Percentiles rank a stretch among this genome's conserved stretches.
Evolutionary conservation across 2,888 invertebrate species (phyloP).

Genomic region (Idaea straminata): DNA sequence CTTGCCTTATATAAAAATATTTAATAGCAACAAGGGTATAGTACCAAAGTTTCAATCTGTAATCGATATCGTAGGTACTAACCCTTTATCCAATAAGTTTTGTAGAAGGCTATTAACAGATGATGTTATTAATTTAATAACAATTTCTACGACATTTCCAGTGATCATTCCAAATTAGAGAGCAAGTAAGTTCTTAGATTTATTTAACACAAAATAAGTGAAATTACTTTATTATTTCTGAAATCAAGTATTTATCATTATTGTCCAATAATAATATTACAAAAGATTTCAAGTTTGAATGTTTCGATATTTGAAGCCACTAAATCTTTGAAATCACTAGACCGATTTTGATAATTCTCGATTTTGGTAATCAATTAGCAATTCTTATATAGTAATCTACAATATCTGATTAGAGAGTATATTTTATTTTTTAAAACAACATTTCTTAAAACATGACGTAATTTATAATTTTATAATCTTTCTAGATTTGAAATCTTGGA

Average conservation of each 20-base stretch:
- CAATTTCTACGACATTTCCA: slow-evolving; percentile 31
- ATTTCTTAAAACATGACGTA: too few relatives aligned
- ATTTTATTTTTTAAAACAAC: too few relatives aligned
- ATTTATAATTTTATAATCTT: too few relatives aligned
- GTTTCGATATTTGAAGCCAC: too few relatives aligned
- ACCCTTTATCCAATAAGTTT: slow-evolving; percentile 44
- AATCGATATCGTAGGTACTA: slow-evolving; percentile 46
- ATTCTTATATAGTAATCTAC: too few relatives aligned
- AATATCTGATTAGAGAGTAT: too few relatives aligned
- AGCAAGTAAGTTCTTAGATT: not conserved
- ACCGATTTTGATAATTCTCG: too few relatives aligned
- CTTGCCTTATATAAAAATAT: slow-evolving; percentile 34
- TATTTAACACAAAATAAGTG: not conserved
- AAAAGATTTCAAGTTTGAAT: too few relatives aligned
- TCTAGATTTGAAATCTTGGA: too few relatives aligned
- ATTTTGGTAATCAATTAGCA: too few relatives aligned
- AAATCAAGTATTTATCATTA: not conserved
- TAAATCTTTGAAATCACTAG: too few relatives aligned
- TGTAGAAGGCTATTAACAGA: slow-evolving; percentile 36
- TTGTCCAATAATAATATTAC: not conserved
- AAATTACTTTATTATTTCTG: not conserved
- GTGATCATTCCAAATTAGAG: slow-evolving; percentile 17
- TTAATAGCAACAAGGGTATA: slow-evolving; percentile 53
- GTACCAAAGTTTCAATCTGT: slow-evolving; percentile 44
- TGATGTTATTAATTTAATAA: slow-evolving; percentile 35